Evolutionary conservation across 2,888 invertebrate genomes (phyloP).

Genomic region (Chesias legatella): DNA sequence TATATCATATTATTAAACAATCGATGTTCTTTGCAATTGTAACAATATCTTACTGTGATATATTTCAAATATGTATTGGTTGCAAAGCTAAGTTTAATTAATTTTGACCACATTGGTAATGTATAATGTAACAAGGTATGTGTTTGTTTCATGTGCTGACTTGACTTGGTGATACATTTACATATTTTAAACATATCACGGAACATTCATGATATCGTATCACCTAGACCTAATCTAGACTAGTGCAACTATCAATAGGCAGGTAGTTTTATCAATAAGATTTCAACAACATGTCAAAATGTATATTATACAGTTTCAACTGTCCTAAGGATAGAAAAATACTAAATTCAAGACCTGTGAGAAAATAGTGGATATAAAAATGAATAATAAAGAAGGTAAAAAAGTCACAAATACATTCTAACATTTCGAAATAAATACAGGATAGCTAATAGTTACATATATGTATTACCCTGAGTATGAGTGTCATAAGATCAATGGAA

Average conservation of each 20-base stretch:
- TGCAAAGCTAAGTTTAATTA: neutral
- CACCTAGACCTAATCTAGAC: slow-evolving; percentile 47
- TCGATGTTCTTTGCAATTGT: slow-evolving; percentile 15
- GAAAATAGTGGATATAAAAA: slow-evolving; percentile 28
- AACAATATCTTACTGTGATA: slow-evolving; percentile 30
- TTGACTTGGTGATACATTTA: neutral
- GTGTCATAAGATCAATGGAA: slow-evolving; percentile 73
- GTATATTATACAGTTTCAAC: slow-evolving; percentile 48
- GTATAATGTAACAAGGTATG: neutral
- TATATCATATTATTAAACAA: slow-evolving; percentile 7
- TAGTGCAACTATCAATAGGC: slow-evolving; percentile 63
- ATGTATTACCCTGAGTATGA: slow-evolving; percentile 71
- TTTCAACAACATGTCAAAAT: slow-evolving; percentile 55
- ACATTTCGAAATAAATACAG: slow-evolving; percentile 50
- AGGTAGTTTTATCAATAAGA: slow-evolving; percentile 56
- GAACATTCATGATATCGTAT: slow-evolving; percentile 15
- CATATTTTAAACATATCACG: slow-evolving; percentile 26
- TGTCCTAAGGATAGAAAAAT: slow-evolving; percentile 56
- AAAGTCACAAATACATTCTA: slow-evolving; percentile 53
- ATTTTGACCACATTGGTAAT: too few relatives aligned
- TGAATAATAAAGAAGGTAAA: slow-evolving; percentile 51
- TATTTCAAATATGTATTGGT: slow-evolving; percentile 28
- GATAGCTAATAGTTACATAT: slow-evolving; percentile 59
- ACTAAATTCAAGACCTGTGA: slow-evolving; percentile 42
- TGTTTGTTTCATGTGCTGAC: neutral